Evolutionary conservation across 1,140 invertebrate genomes (phyloP).

Genomic region (Lamellibrachia luymesi): DNA sequence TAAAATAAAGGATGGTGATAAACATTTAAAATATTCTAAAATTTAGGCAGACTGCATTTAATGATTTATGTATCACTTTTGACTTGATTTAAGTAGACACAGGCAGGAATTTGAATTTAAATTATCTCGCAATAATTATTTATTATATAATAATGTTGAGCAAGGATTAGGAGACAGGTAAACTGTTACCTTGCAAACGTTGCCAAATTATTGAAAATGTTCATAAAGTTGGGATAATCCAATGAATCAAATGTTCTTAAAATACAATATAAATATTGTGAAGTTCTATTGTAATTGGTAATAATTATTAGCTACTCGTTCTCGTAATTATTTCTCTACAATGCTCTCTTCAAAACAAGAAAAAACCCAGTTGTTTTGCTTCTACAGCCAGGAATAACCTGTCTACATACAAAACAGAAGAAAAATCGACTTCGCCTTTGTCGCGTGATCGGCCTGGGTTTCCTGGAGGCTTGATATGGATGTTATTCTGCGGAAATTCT

Average conservation of each 20-base stretch:
- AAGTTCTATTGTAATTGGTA: too few relatives aligned
- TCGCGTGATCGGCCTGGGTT: background rate
- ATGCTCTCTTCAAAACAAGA: background rate
- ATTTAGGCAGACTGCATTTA: background rate
- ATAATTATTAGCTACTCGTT: background rate
- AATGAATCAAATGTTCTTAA: too few relatives aligned
- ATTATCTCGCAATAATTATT: background rate
- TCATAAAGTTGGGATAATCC: too few relatives aligned
- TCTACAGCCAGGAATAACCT: background rate
- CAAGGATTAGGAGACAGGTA: background rate
- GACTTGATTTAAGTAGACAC: too few relatives aligned
- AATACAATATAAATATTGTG: too few relatives aligned
- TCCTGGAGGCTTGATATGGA: background rate
- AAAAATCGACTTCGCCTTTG: background rate
- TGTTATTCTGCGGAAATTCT: background rate
- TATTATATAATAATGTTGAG: background rate
- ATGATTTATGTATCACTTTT: background rate
- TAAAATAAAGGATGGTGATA: background rate
- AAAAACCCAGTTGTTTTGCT: background rate
- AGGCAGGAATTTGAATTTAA: too few relatives aligned
- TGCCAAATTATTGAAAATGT: background rate
- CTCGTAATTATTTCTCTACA: background rate
- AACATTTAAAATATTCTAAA: background rate
- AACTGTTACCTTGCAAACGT: background rate
- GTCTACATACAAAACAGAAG: background rate